Percentiles rank a stretch among this genome's conserved stretches.
phyloP scores from a whole-genome alignment of 30 jellyfish, hydroid and myxozoan species.

The Aurelia aurita region DNA sequence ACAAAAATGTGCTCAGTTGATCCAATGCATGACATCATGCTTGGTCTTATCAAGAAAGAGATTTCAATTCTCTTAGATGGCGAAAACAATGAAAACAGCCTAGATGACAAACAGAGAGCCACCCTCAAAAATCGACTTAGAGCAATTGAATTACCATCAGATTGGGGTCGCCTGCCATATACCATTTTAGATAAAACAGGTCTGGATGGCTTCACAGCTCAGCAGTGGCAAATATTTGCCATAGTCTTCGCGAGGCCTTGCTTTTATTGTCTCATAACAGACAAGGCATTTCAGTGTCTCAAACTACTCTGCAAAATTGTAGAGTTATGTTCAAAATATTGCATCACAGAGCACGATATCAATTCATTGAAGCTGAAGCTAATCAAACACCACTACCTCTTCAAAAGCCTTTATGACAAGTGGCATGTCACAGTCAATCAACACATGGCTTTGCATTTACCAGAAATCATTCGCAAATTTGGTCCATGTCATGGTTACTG shows the following conservation, averaged over 20 bases:
- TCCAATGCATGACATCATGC: constrained; percentile 1
- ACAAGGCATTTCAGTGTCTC: too few species aligned
- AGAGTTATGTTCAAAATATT: too few species aligned
- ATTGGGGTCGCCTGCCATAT: constrained; percentile 1
- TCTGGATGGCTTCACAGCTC: constrained; percentile 11
- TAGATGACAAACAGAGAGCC: too few species aligned
- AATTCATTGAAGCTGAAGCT: too few species aligned
- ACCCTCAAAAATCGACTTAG: too few species aligned
- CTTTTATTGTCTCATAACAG: background rate
- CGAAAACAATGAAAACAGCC: too few species aligned
- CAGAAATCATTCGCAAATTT: background rate
- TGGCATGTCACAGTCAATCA: background rate
- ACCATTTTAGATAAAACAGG: background rate
- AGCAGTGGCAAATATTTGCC: constrained; percentile 25
- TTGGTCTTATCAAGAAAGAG: constrained; percentile 1
- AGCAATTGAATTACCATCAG: background rate
- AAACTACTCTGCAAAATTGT: too few species aligned
- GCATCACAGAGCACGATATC: too few species aligned
- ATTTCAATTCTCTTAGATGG: too few species aligned
- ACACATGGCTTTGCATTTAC: background rate
- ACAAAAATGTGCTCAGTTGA: constrained; percentile 9
- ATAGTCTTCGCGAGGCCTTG: background rate
- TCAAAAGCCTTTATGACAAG: background rate
- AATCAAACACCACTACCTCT: background rate
- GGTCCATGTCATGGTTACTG: too few species aligned